Evolutionary conservation across 2,797 vertebrate species (phyloP).

Genomic region (Eleutherodactylus coqui): DNA sequence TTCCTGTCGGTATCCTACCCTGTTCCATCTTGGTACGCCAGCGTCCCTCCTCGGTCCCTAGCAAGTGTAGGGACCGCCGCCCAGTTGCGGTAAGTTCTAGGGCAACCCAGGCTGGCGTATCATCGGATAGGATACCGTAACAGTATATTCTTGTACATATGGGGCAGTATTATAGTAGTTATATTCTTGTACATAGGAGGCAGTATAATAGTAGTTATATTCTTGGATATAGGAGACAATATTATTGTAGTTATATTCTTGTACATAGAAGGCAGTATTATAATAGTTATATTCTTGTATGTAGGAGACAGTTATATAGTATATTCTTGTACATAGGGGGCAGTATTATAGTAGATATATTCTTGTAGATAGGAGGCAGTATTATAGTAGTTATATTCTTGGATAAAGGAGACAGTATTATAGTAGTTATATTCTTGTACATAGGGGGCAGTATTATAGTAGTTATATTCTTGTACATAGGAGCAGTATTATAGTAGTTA

Average conservation of each 20-base stretch:
- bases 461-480: neutral
- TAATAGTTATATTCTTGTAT: neutral
- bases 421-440: neutral
- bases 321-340: slow-evolving; percentile 2
- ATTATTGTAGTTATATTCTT: neutral
- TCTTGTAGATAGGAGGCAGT: no score
- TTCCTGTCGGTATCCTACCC: no score
- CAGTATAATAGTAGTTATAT: slow-evolving; percentile 10
- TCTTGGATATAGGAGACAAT: neutral
- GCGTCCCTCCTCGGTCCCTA: no score
- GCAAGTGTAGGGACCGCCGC: no score
- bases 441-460: neutral
- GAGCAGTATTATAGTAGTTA: slow-evolving; percentile 9
- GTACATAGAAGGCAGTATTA: no score
- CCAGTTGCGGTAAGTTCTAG: no score
- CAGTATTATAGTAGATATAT: neutral
- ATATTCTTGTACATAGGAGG: neutral
- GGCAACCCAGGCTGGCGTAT: no score
- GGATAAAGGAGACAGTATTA: neutral
- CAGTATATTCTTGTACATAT: neutral
- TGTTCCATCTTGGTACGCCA: no score
- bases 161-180: slow-evolving; percentile 7
- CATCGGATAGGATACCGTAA: no score
- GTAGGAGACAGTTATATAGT: neutral
- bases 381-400: neutral